Base-by-base conservation (phyloP, 1,140 invertebrate species). In the Lycorma delicatula region DNA sequence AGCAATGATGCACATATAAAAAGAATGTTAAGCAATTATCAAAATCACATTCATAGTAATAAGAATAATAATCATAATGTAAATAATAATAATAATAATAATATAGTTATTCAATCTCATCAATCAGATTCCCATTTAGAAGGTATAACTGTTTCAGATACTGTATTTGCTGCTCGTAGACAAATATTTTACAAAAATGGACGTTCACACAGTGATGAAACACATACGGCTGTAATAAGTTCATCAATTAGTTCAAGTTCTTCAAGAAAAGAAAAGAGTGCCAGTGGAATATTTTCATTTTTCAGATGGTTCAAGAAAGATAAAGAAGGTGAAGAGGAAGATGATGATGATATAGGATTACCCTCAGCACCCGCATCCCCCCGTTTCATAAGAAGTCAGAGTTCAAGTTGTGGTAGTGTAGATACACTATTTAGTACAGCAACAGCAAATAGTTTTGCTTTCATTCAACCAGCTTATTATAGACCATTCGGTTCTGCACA, bases 391-490 rank as follows among this genome's bases (percentile, higher is more conserved):
- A 58, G 64, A 51, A 51, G 23, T 9, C 36, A 63, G 26, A 54
- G 67, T 29, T 74, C 74, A 22, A 80, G 79, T 63, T 73, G 67
- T 47, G 77, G 76, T 22, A 82, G 80, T 64, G 70, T 80, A 46
- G 75, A 76, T 64, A 80, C 79, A 2, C 68, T 77, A 20, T 77
- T 81, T 62, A 87, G 85, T 63, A 85, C 81, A 16, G 78, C 83
- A 16, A 86, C 84, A 0, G 82, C 81, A 0, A 79, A 76, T 6
- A 86, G 84, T 63, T 87, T 89, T 67, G 79, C 83, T 6, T 87
- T 84, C 66, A 68, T 83, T 49, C 68, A 75, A n/a, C 78, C 80
- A 3, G 67, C 70, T 20, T 67, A 71, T 26, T 78, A 78, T 64
- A 64, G 69, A 38, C 74, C 79, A 66, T 66, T 70, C 66, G 63